phyloP scores from a whole-genome alignment of 64 coral and sea anemone species.

The Stichodactyla helianthus region DNA sequence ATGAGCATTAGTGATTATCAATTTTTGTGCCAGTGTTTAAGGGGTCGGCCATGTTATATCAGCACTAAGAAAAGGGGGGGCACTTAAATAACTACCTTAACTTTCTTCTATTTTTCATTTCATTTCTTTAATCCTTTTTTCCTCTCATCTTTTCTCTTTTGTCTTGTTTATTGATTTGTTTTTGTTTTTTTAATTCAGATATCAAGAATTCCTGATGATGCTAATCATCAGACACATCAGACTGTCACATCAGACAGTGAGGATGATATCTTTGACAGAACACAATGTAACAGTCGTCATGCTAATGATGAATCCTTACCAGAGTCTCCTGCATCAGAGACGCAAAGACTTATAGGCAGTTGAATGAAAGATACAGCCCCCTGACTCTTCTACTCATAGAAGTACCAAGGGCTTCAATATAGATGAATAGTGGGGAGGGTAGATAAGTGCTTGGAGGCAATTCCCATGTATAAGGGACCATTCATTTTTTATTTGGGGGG shows the following conservation, averaged over 20 bases:
- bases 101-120: background rate
- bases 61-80: too few relatives aligned
- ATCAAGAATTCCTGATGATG: slow-evolving; percentile 7
- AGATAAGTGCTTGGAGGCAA: too few relatives aligned
- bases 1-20: too few relatives aligned
- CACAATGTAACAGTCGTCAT: background rate
- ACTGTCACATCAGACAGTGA: slow-evolving; percentile 62
- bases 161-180: background rate
- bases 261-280: slow-evolving; percentile 51
- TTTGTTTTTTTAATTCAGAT: background rate
- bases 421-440: too few relatives aligned
- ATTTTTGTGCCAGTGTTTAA: too few relatives aligned
- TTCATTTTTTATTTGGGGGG: too few relatives aligned
- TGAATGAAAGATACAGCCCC: background rate
- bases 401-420: too few relatives aligned
- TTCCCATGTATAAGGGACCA: too few relatives aligned
- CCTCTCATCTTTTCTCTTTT: background rate
- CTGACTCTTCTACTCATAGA: too few relatives aligned
- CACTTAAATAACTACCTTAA: too few relatives aligned
- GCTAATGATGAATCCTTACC: background rate
- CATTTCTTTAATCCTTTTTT: background rate
- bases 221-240: too few relatives aligned
- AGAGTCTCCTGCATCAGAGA: slow-evolving; percentile 12
- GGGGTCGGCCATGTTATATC: too few relatives aligned
- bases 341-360: background rate